These are phyloP conservation scores for Cepphus grylle DNA, from an alignment of 2,113 vertebrate species.

Conservation along the genomic window DNA sequence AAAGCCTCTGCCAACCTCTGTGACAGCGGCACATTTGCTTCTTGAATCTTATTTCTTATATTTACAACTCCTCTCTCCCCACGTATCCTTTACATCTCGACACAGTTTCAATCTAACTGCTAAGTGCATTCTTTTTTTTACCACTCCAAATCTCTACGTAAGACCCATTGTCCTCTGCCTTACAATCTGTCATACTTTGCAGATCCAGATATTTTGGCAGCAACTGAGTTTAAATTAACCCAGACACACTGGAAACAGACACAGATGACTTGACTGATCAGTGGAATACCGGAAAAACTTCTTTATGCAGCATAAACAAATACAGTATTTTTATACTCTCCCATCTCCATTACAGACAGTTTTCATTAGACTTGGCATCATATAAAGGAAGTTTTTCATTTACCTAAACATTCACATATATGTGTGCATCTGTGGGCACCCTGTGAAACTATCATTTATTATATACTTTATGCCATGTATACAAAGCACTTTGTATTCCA, in stretches of 20 bases:
- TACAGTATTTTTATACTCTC: neutral
- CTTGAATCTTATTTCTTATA: neutral
- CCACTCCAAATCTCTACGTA: neutral
- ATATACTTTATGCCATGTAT: neutral
- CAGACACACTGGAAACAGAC: neutral
- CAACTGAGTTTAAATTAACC: conserved; percentile 9
- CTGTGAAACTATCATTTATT: neutral
- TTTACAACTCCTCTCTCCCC: neutral
- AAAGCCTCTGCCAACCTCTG: neutral
- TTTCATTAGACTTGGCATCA: neutral
- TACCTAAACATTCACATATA: neutral
- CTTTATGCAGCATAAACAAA: neutral
- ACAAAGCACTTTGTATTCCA: neutral
- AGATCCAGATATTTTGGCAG: neutral
- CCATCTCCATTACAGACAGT: neutral
- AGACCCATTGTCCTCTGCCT: neutral
- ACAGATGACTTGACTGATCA: neutral
- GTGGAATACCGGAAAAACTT: neutral
- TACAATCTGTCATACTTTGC: neutral
- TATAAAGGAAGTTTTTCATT: neutral
- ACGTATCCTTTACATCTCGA: neutral
- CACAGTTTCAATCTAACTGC: neutral
- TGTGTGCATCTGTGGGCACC: neutral
- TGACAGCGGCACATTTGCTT: neutral
- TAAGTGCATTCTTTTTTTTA: neutral